Base-by-base conservation (phyloP, 2,113 vertebrate genomes). In the Chionomys nivalis region DNA sequence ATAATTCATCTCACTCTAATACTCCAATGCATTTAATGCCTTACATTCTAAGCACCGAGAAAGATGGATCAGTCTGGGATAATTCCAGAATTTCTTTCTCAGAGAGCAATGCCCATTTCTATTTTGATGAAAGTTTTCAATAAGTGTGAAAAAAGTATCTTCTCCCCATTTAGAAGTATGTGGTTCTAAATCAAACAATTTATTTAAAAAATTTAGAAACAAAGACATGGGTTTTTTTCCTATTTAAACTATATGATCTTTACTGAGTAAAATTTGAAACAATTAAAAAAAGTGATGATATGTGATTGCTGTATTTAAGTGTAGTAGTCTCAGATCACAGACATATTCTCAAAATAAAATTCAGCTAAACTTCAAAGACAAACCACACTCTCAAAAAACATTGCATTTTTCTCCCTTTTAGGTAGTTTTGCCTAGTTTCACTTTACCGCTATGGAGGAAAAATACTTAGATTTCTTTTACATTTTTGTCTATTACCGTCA, bases 1-100 rank as follows among this genome's bases (percentile, higher is more conserved):
- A 96, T 98, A 97, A 97, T 98, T 97, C 81, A 95, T 96, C 94
- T 93, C 91, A 87, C 93, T 76, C 49, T 97, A 97, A 95, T 92
- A 92, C 3, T 52, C 55, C 83, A 52, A 68, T 78, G 5, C 85
- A 77, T 96, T 97, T 95, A 87, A 77, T 87, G 94, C 26, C 19
- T 96, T 96, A 94, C 5, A 95, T 24, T 73, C 75, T 93, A 94
- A 97, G 91, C 44, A 31, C 39, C 5, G 10, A 75, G 63, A 75
- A 97, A 91, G 96, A 93, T 28, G 93, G 81, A 72, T 92, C 61
- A 94, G 33, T 87, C 26, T 87, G 82, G 61, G 94, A 5, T 85
- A 70, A 97, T 58, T 96, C 65, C 87, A 96, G 70, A 96, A 94
- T 94, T 96, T 97, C 49, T 96, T 97, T 88, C 87, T 97, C 21